Evolutionary conservation across 2,113 vertebrate genomes (phyloP), one percentile per base, ranked within the genome.

Genomic region (Microtus oregoni): DNA sequence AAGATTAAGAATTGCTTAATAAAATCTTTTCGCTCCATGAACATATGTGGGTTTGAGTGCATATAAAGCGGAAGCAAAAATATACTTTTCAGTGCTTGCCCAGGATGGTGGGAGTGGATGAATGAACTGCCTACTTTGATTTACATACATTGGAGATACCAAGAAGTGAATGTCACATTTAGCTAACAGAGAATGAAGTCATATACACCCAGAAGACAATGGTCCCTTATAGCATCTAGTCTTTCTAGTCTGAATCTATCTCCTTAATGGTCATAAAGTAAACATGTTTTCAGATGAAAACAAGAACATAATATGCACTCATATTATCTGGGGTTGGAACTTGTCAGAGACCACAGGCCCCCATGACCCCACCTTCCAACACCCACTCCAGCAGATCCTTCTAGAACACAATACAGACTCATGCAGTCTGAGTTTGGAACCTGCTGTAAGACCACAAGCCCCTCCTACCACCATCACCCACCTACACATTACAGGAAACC

Each of bases 261-360:
- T 13, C 79, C 26, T 85, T 85, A 44, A 41, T 68, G 3, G 47
- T 82, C 12, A 58, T 47, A 67, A 72, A 83, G 41, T 61, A 65
- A 76, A 96, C 15, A 78, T 7, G 65, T 90, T 92, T 93, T 76
- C 55, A 81, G 2, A 22, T 75, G 14, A 82, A 86, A 81, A 85
- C 35, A 88, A 52, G 41, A 68, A 67, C 30, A 70, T 35, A 70
- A 35, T 55, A 89, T 5, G 50, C 30, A 73, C 2, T 68, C 72
- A 24, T 35, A 92, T 63, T 24, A 79, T 30, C 38, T 79, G 91
- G 70, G 35, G 20, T 65, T 75, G 30, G 44, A 75, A 20, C 14
- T 22, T 88, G 9, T 61, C 61, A 41, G 30, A 77, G 7, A 9
- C 19, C 10, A 73, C 35, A 90, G 7, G 0, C 9, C 70, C 1